Conservation (phyloP, 2,888 invertebrate species). For the Parnassius orleans region DNA sequence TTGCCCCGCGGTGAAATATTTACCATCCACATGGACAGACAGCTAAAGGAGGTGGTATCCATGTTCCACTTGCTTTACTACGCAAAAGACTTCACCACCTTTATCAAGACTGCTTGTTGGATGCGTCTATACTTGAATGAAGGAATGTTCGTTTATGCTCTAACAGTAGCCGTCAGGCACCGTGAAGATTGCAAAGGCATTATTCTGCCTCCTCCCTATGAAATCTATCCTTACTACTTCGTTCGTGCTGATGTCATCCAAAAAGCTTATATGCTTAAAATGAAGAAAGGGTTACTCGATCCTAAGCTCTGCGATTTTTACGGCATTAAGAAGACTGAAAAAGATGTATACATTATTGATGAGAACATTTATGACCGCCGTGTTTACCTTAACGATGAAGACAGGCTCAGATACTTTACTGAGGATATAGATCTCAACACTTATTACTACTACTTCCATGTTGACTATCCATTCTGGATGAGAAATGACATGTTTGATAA, state of each 20-base stretch:
- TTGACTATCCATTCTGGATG: conserved; percentile 83
- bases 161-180: conserved; percentile 76
- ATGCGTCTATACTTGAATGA: conserved; percentile 78
- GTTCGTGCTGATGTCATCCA: conserved; percentile 84
- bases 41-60: conserved; percentile 72
- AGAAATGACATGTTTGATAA: conserved; percentile 63
- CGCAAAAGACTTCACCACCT: conserved; percentile 75
- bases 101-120: conserved; percentile 75
- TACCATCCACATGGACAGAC: conserved; percentile 71
- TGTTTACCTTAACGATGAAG: conserved; percentile 76
- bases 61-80: conserved; percentile 79
- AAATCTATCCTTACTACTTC: conserved; percentile 84
- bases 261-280: conserved; percentile 75
- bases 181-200: conserved; percentile 74
- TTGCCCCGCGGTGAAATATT: conserved; percentile 80
- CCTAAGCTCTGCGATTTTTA: conserved; percentile 74
- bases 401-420: conserved; percentile 82
- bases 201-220: conserved; percentile 79
- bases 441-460: conserved; percentile 82
- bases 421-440: conserved; percentile 84
- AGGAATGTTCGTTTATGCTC: conserved; percentile 80
- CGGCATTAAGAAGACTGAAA: conserved; percentile 72
- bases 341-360: conserved; percentile 81
- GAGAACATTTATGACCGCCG: conserved; percentile 84
- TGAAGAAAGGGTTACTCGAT: conserved; percentile 69